phyloP scores from a whole-genome alignment of 2,113 vertebrate genomes.

The Anser cygnoides region DNA sequence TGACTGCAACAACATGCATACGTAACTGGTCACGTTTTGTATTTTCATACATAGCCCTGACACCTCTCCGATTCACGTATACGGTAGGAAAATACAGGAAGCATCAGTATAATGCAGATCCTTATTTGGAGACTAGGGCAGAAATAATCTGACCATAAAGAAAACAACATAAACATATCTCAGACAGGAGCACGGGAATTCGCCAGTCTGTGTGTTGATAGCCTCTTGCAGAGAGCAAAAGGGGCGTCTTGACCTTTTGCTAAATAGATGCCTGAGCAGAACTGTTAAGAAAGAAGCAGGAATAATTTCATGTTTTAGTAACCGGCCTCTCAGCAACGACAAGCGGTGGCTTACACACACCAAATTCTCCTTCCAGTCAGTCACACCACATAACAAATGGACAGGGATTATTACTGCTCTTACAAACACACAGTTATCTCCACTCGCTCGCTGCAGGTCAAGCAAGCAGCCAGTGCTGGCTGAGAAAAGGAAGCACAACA shows the following conservation, averaged over 20 bases:
- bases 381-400: neutral
- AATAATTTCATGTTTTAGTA: neutral
- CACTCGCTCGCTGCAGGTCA: neutral
- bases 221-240: neutral
- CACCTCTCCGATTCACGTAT: neutral
- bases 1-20: fast-evolving
- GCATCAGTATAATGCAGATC: neutral
- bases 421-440: neutral
- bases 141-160: neutral
- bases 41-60: neutral
- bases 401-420: neutral
- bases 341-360: neutral
- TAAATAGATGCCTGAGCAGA: neutral
- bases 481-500: neutral
- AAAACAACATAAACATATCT: neutral
- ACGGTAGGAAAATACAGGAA: too few species aligned
- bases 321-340: neutral
- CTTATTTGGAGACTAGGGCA: neutral
- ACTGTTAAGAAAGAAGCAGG: neutral
- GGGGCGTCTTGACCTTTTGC: neutral
- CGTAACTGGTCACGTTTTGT: neutral
- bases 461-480: neutral
- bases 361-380: neutral
- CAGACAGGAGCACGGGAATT: neutral
- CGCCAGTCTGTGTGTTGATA: fast-evolving